Evolutionary conservation across 2,888 invertebrate genomes (phyloP).

Genomic region (Brachynemurus nebulosus): DNA sequence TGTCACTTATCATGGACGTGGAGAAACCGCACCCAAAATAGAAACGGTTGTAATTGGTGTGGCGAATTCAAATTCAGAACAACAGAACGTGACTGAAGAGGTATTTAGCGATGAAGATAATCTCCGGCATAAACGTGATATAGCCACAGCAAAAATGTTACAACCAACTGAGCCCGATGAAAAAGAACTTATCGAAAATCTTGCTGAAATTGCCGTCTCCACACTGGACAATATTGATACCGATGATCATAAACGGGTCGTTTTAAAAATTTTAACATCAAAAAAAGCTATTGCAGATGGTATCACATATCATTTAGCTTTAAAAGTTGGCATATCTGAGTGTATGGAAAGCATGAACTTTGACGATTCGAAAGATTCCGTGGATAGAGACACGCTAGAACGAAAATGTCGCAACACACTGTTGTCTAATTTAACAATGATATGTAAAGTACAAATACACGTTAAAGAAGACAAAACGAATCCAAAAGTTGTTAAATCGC

Average conservation of each 20-base stretch:
- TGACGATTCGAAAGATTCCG: constrained; percentile 14
- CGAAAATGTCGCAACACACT: constrained; percentile 23
- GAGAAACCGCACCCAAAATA: not conserved
- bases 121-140: not conserved
- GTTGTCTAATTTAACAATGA: constrained; percentile 29
- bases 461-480: constrained; percentile 28
- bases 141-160: constrained; percentile 6
- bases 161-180: constrained; percentile 6
- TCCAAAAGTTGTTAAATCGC: constrained; percentile 35
- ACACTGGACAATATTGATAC: constrained; percentile 36
- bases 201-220: constrained; percentile 34
- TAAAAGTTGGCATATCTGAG: constrained; percentile 32
- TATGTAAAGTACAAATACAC: constrained; percentile 40
- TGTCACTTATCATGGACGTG: constrained; percentile 3
- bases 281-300: constrained; percentile 26
- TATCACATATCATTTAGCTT: constrained; percentile 30
- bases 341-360: constrained; percentile 28
- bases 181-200: constrained; percentile 22
- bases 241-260: constrained; percentile 33
- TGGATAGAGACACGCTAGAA: constrained; percentile 2
- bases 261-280: constrained; percentile 33
- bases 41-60: constrained; percentile 4
- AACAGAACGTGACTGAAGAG: constrained; percentile 5
- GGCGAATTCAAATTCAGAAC: not conserved
- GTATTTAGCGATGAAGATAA: constrained; percentile 7